These are phyloP conservation scores for Chironomus striatipennis DNA, from an alignment of 1,140 invertebrate species.

Conservation along the genomic window DNA sequence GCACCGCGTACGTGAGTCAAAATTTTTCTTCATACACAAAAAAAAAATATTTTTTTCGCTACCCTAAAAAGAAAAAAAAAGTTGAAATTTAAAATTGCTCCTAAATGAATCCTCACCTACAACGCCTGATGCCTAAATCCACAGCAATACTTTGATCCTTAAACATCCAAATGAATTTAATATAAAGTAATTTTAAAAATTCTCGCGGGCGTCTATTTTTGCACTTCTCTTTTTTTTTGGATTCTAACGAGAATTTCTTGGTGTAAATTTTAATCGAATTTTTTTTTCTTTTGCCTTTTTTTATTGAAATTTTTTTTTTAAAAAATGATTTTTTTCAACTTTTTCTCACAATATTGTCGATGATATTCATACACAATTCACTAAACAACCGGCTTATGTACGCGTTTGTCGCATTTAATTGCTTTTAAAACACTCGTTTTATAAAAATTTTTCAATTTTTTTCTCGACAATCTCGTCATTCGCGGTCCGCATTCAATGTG, in stretches of 20 bases:
- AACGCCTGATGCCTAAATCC: too few species aligned
- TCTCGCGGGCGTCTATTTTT: not conserved
- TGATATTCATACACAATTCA: not conserved
- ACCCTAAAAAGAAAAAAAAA: too few species aligned
- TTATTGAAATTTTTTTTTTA: not conserved
- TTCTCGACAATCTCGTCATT: not conserved
- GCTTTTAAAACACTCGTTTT: not conserved
- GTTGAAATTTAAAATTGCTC: too few species aligned
- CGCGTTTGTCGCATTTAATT: not conserved
- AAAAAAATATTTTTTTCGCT: too few species aligned
- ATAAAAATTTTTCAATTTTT: not conserved
- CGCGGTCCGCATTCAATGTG: conserved; percentile 10
- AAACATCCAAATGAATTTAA: too few species aligned
- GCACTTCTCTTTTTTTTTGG: not conserved
- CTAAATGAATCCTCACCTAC: too few species aligned
- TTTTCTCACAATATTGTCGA: too few species aligned
- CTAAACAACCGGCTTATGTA: not conserved
- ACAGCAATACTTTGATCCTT: too few species aligned
- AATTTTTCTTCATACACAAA: too few species aligned
- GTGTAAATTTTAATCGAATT: not conserved
- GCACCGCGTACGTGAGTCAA: too few species aligned
- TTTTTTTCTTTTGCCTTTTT: not conserved
- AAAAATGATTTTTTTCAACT: not conserved
- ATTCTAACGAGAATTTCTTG: not conserved
- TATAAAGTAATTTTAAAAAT: not conserved